Base-by-base conservation (phyloP, 2,888 invertebrate species). In the Drosophila borborema region DNA sequence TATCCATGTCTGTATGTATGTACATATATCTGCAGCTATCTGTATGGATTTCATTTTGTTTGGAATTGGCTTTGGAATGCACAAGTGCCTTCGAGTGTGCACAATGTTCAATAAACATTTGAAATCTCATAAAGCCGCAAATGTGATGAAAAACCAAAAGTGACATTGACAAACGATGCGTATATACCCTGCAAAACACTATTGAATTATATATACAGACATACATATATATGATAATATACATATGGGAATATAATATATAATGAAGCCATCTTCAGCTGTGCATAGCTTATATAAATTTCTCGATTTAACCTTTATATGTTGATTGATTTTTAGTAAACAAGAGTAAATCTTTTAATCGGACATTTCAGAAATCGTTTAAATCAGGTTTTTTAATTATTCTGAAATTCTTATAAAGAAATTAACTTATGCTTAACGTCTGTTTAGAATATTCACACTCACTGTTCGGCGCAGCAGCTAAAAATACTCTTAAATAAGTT, bases 41-140 rank as follows among this genome's bases (percentile, higher is more conserved):
- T 58, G 65, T 56, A 58, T 70, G 49, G 48, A 80, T 80, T 75
- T 80, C 76, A 66, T 74, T 61, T 80, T 69, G 59, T 69, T 80
- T 65, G 59, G 20, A 66, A 66, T 72, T 45, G 73, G 36, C 45
- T 59, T 61, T 58, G 74, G 74, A 73, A 78, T 75, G 66, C 65
- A 59, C 64, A 62, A 77, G 40, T 65, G 72, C 61, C 55, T 34
- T 36, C 18, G 43, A 62, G 60, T 63, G 51, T 16, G 46, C 70
- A 40, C 41, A 51, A 34, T 60, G 74, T 49, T 74, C 74, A 81
- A 74, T 79, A 81, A 78, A 74, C 79, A 82, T 79, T 78, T 54
- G 49, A 81, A 77, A 77, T 65, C 77, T 58, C 64, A 64, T 72
- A 61, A 58, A 72, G 31, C 40, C 10, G 40, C 56, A 64, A 53